A percentile compares a stretch with the other conserved stretches of the same genome.
Evolutionary conservation across 2,797 vertebrate genomes (phyloP).

Genomic region (Lophotriccus pileatus): DNA sequence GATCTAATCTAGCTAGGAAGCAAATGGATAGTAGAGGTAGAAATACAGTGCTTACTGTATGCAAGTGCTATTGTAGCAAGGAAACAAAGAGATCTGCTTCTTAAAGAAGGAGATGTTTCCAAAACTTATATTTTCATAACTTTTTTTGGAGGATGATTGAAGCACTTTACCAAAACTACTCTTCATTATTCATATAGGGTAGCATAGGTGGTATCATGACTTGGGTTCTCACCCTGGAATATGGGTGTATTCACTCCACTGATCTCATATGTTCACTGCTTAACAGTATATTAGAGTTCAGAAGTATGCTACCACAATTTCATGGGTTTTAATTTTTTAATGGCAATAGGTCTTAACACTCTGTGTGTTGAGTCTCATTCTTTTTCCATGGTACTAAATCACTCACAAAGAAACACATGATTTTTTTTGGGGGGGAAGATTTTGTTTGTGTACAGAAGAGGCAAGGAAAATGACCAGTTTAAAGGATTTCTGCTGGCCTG

Average conservation of each 20-base stretch:
- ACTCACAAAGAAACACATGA: neutral
- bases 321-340: neutral
- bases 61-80: constrained; percentile 52
- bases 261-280: neutral
- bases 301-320: neutral
- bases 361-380: neutral
- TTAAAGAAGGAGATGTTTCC: constrained; percentile 60
- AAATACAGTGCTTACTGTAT: constrained; percentile 14
- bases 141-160: constrained; percentile 31
- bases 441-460: neutral
- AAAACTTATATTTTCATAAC: constrained; percentile 56
- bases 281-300: neutral
- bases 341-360: constrained; percentile 14
- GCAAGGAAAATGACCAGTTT: neutral
- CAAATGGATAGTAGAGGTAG: constrained; percentile 19
- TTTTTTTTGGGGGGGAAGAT: neutral
- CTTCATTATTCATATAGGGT: constrained; percentile 23
- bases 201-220: neutral
- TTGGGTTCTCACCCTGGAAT: neutral
- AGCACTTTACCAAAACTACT: constrained; percentile 67
- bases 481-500: neutral
- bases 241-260: neutral
- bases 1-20: neutral
- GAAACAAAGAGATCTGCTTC: constrained; percentile 50
- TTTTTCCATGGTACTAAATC: neutral